Evolutionary conservation across 2,113 vertebrate species (phyloP), one percentile per base, ranked within the genome.

Genomic region (Phrynosoma blainvillii): DNA sequence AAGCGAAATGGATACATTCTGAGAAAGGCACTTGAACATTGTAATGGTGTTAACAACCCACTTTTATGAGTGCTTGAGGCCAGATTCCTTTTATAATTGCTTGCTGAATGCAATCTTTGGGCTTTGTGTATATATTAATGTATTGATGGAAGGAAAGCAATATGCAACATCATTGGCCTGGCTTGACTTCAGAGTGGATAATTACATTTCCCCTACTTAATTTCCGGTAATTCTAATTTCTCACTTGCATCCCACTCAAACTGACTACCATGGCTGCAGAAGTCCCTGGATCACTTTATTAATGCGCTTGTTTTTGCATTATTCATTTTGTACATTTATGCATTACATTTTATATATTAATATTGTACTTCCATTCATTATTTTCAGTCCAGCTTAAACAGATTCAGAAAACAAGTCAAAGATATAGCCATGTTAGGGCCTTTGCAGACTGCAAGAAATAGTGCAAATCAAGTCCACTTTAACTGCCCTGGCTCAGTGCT

Each of bases 61-160:
- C 36, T 82, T 82, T 77, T 65, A 76, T 27, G 20, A 42, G 36
- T 82, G 52, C 86, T 82, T 66, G 54, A 54, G 59, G 71, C 70
- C 54, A 82, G 54, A 14, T 71, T 56, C n/a, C 9, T 40, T 74
- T 74, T 87, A 74, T 81, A 87, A 87, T 87, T 87, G 71, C 79
- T 27, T 82, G 56, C 18, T 74, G 54, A 81, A 36, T 21, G 2
- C 68, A 47, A 20, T 21, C 11, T 2, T 66, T 65, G 71, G 42
- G 59, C 56, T 66, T 30, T 82, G 20, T 75, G 18, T 52, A 9
- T 21, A n/a, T 65, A 82, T 52, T 66, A 78, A 21, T 66, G 74
- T 47, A 66, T 1, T 66, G 36, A 85, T 68, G 59, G 56, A 82
- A 36, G 73, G 80, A 77, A 56, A 40, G 14, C n/a, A 32, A 76